Evolutionary conservation across 1,140 invertebrate species (phyloP).

Genomic region (Diplogasteroides magnus): DNA sequence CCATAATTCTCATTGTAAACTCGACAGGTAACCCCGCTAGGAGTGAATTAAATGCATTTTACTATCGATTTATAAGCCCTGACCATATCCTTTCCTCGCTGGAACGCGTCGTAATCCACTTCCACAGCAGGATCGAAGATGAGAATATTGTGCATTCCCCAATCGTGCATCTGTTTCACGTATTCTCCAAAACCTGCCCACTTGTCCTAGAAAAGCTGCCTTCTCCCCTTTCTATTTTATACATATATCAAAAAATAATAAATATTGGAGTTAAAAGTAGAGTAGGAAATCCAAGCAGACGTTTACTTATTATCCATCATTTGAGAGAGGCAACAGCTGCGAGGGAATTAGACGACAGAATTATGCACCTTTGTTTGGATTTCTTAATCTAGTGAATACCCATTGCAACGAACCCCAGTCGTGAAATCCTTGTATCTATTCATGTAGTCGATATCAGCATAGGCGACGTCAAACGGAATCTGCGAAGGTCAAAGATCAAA

Average conservation of each 20-base stretch:
- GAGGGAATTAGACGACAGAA: too few relatives aligned
- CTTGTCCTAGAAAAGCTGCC: constrained; percentile 15
- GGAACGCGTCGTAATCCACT: constrained; percentile 32
- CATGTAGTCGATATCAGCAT: constrained; percentile 80
- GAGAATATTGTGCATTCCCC: constrained; percentile 24
- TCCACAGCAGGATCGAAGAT: constrained; percentile 38
- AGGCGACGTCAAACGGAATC: too few relatives aligned
- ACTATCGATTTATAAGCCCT: not conserved
- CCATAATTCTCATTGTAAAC: not conserved
- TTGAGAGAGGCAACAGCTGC: too few relatives aligned
- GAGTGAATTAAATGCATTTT: constrained; percentile 3
- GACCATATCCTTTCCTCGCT: constrained; percentile 22
- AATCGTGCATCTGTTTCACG: constrained; percentile 25
- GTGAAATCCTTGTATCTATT: constrained; percentile 78
- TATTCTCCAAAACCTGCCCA: constrained; percentile 32
- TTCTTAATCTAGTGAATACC: too few relatives aligned
- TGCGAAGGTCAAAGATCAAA: too few relatives aligned
- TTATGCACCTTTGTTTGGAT: too few relatives aligned
- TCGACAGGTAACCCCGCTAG: not conserved
- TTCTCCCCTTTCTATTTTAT: too few relatives aligned
- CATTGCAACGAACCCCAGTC: too few relatives aligned
- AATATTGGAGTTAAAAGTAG: too few relatives aligned
- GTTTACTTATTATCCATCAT: too few relatives aligned
- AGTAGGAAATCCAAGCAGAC: too few relatives aligned
- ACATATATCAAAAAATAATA: too few relatives aligned